Conservation (phyloP, 2,888 invertebrate genomes). For the Argynnis bischoffii region DNA sequence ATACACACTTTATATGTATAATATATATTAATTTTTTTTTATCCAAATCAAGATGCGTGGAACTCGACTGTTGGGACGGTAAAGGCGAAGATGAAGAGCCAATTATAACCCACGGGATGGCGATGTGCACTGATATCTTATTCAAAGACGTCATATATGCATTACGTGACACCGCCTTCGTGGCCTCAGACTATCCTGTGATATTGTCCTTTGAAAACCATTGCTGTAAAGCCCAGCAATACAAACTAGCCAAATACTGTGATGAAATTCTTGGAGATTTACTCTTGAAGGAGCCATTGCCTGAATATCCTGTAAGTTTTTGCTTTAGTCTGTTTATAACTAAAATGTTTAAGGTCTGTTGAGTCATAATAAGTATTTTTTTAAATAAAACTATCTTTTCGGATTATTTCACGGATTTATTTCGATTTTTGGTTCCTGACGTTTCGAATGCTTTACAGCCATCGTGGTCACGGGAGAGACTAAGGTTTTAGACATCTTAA, state of each 20-base stretch:
- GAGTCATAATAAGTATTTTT: too few relatives aligned
- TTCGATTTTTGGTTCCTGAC: too few relatives aligned
- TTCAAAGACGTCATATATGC: slow-evolving; percentile 99
- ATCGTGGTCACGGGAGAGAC: too few relatives aligned
- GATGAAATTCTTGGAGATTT: slow-evolving; percentile 98
- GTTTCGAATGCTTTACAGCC: too few relatives aligned
- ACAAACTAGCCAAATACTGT: slow-evolving; percentile 99
- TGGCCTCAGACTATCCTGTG: slow-evolving; percentile 98
- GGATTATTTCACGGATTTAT: too few relatives aligned
- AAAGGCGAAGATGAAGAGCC: slow-evolving; percentile 99
- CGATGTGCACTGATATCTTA: slow-evolving; percentile 99
- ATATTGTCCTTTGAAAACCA: slow-evolving; percentile 99
- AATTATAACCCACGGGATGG: slow-evolving; percentile 99
- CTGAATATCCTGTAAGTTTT: slow-evolving; percentile 90
- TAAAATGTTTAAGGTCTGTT: too few relatives aligned
- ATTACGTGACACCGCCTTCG: slow-evolving; percentile 98
- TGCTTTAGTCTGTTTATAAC: neutral
- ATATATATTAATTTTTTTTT: too few relatives aligned
- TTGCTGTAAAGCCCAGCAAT: slow-evolving; percentile 98
- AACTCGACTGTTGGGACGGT: slow-evolving; percentile 99
- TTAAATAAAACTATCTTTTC: too few relatives aligned
- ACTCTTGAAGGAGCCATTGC: slow-evolving; percentile 92
- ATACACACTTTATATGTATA: neutral
- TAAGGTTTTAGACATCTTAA: too few relatives aligned
- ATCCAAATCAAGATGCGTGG: slow-evolving; percentile 89